Conservation (phyloP, 2,797 vertebrate species). For the Phataginus tetradactyla region DNA sequence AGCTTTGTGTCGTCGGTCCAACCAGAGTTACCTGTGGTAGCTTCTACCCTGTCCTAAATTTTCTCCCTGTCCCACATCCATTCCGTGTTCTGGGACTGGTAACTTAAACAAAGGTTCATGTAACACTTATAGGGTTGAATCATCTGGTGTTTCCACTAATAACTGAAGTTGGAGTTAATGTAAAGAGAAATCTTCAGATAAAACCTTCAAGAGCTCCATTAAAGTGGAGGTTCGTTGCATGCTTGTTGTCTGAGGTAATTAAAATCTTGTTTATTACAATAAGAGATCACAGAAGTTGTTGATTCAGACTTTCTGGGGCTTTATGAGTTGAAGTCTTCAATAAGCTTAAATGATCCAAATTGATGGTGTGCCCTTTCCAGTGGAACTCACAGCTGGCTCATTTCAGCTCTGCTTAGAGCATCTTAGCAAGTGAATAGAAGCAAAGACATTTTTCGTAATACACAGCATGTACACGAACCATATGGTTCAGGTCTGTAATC, state of each 20-base stretch:
- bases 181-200: slow-evolving; percentile 51
- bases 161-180: slow-evolving; percentile 44
- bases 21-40: background rate
- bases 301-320: slow-evolving; percentile 69
- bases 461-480: background rate
- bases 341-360: slow-evolving; percentile 78
- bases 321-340: slow-evolving; percentile 77
- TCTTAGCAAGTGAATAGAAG: slow-evolving; percentile 32
- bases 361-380: slow-evolving; percentile 69
- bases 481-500: background rate
- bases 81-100: background rate
- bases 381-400: slow-evolving; percentile 64
- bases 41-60: background rate
- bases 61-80: no score
- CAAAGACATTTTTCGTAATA: slow-evolving; percentile 13
- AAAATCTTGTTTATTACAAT: slow-evolving; percentile 75
- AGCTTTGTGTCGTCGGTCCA: background rate
- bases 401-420: slow-evolving; percentile 64
- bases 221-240: slow-evolving; percentile 55
- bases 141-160: background rate
- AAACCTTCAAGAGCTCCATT: slow-evolving; percentile 58
- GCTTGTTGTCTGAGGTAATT: slow-evolving; percentile 69
- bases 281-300: slow-evolving; percentile 62
- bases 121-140: background rate
- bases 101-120: background rate